A percentile compares a stretch with the other conserved stretches of the same genome.
These are phyloP conservation scores for Macquaria ambigua DNA, from an alignment of 2,113 vertebrate species.

Conservation along the genomic window DNA sequence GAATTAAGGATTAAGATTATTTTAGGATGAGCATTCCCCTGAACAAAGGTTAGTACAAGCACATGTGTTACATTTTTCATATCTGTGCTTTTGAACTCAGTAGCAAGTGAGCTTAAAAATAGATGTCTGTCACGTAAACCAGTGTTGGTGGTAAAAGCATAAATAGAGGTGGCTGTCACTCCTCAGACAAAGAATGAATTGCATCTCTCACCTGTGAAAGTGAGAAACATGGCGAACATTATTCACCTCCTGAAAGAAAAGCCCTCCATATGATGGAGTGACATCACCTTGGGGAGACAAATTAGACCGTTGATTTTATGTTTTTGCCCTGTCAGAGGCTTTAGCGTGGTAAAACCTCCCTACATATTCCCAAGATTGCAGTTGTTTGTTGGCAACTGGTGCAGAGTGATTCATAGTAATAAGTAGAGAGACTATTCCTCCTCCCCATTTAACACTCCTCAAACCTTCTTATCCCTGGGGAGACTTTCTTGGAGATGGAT, in stretches of 20 bases:
- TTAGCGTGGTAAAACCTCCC: slow-evolving; percentile 73
- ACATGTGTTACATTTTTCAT: background rate
- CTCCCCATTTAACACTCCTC: slow-evolving; percentile 54
- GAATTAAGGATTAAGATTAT: background rate
- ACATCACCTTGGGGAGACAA: slow-evolving; percentile 80
- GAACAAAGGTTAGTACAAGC: slow-evolving; percentile 13
- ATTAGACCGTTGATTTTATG: slow-evolving; percentile 82
- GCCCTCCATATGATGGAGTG: slow-evolving; percentile 71
- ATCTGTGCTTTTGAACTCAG: slow-evolving; percentile 26
- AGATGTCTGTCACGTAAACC: slow-evolving; percentile 55
- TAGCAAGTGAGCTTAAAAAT: slow-evolving; percentile 26
- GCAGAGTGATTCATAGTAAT: slow-evolving; percentile 76
- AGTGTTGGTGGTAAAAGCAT: slow-evolving; percentile 54
- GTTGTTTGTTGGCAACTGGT: slow-evolving; percentile 79
- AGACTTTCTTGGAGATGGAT: slow-evolving; percentile 39
- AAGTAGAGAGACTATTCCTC: slow-evolving; percentile 40
- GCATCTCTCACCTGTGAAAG: slow-evolving; percentile 66
- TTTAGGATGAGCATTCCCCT: background rate
- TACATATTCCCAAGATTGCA: slow-evolving; percentile 74
- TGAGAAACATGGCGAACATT: slow-evolving; percentile 66
- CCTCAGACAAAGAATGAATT: slow-evolving; percentile 56
- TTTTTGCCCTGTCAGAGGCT: slow-evolving; percentile 76
- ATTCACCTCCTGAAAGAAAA: slow-evolving; percentile 70
- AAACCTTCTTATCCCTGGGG: slow-evolving; percentile 33
- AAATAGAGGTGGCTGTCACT: slow-evolving; percentile 57